These are phyloP conservation scores for Nemoura dubitans DNA, from an alignment of 2,888 invertebrate species.

Conservation along the genomic window DNA sequence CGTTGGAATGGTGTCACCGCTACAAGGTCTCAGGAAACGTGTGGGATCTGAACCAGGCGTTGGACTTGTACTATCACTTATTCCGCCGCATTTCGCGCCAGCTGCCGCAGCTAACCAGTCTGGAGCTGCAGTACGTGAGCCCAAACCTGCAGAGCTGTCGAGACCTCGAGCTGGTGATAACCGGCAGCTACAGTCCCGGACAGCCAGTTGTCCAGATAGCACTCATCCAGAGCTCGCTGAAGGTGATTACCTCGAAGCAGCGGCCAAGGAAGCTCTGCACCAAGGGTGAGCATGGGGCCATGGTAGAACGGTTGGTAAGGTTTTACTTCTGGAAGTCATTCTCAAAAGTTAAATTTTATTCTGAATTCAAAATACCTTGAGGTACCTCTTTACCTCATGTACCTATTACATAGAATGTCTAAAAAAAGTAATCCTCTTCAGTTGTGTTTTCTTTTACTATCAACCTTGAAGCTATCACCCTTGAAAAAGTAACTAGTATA, in stretches of 20 bases:
- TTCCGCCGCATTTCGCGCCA: conserved; percentile 96
- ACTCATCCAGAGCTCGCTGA: conserved; percentile 88
- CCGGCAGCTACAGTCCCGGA: conserved; percentile 96
- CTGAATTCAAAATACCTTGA: too few species aligned
- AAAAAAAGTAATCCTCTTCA: too few species aligned
- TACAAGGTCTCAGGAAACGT: conserved; percentile 81
- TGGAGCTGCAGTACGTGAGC: conserved; percentile 95
- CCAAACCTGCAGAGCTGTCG: conserved; percentile 89
- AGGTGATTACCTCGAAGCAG: conserved; percentile 98
- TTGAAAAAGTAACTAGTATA: too few species aligned
- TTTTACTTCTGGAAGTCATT: too few species aligned
- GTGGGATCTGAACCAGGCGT: conserved; percentile 95
- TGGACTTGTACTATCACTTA: conserved; percentile 99
- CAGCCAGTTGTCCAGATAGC: conserved; percentile 89
- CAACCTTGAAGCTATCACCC: too few species aligned
- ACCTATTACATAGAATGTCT: too few species aligned
- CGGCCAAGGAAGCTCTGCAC: conserved; percentile 94
- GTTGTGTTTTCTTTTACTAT: too few species aligned
- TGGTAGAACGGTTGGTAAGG: too few species aligned
- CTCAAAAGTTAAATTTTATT: too few species aligned
- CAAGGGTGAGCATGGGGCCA: conserved; percentile 64
- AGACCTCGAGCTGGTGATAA: conserved; percentile 95
- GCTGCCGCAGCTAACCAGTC: conserved; percentile 87
- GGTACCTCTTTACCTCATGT: too few species aligned
- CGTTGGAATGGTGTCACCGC: conserved; percentile 94